Evolutionary conservation across 2,797 vertebrate species (phyloP).

Genomic region (Labroides dimidiatus): DNA sequence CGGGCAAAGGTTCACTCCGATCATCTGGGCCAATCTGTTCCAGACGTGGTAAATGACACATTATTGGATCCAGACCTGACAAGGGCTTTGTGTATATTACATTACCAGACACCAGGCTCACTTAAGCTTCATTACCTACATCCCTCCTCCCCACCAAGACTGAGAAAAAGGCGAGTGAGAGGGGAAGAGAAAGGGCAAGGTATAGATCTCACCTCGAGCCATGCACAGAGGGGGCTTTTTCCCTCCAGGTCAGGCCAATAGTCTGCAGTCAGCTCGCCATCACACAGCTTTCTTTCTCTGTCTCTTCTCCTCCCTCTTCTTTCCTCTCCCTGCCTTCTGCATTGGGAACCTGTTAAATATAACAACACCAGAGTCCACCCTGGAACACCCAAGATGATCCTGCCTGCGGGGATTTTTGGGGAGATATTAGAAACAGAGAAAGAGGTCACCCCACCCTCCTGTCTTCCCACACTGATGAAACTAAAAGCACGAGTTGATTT

Average conservation of each 20-base stretch:
- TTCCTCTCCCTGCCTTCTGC: constrained; percentile 63
- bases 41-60: constrained; percentile 98
- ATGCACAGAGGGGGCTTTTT: constrained; percentile 84
- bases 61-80: constrained; percentile 99
- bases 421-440: constrained; percentile 85
- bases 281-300: constrained; percentile 78
- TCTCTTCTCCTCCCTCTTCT: constrained; percentile 78
- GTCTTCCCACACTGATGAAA: constrained; percentile 68
- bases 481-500: constrained; percentile 38
- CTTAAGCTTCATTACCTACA: constrained; percentile 94
- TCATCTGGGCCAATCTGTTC: constrained; percentile 98
- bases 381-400: constrained; percentile 86
- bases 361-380: constrained; percentile 87
- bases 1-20: constrained; percentile 98
- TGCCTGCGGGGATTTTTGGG: constrained; percentile 80
- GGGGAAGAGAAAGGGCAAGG: constrained; percentile 66
- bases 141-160: constrained; percentile 77
- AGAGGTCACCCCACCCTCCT: constrained; percentile 68
- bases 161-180: constrained; percentile 67
- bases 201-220: constrained; percentile 84
- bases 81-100: constrained; percentile 91
- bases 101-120: constrained; percentile 94
- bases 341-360: constrained; percentile 89
- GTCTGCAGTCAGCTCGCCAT: constrained; percentile 52
- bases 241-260: constrained; percentile 59